Conservation (phyloP, 1,140 invertebrate genomes). For the Leptoteleia sp. region DNA sequence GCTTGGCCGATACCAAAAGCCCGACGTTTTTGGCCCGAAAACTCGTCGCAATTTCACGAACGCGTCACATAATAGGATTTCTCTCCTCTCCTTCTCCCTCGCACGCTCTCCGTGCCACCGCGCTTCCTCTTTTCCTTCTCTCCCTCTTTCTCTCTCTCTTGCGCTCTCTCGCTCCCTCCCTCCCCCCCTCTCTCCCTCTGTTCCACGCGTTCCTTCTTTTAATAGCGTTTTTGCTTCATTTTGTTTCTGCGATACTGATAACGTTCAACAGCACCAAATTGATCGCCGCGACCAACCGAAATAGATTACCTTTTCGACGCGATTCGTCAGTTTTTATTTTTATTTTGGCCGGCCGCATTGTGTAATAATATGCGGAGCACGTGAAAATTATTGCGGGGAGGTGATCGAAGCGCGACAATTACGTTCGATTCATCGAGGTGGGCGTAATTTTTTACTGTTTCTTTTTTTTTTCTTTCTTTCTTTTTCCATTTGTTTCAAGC, state of each 20-base stretch:
- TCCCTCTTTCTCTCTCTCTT: no score
- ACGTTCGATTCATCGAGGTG: no score
- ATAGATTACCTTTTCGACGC: constrained; percentile 48
- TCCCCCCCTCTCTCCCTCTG: neutral
- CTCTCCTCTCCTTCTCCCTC: neutral
- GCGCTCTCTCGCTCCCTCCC: no score
- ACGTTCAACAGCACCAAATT: constrained; percentile 17
- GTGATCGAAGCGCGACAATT: no score
- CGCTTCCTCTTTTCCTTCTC: neutral
- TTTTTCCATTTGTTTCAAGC: no score
- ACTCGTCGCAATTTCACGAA: neutral
- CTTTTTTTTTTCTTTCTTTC: no score
- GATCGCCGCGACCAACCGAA: constrained; percentile 26
- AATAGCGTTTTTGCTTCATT: no score
- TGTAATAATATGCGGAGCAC: constrained; percentile 34
- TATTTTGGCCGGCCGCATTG: constrained; percentile 39
- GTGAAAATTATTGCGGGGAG: constrained; percentile 24
- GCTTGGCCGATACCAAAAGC: constrained; percentile 10
- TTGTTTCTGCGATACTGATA: constrained; percentile 2
- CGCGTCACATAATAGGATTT: neutral
- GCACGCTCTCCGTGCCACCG: neutral
- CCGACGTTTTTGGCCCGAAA: constrained; percentile 21
- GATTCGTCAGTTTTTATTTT: constrained; percentile 51
- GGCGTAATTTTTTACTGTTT: no score
- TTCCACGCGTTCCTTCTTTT: neutral